Conservation (phyloP, 1,140 invertebrate genomes). For the Scaptomyza montana region DNA sequence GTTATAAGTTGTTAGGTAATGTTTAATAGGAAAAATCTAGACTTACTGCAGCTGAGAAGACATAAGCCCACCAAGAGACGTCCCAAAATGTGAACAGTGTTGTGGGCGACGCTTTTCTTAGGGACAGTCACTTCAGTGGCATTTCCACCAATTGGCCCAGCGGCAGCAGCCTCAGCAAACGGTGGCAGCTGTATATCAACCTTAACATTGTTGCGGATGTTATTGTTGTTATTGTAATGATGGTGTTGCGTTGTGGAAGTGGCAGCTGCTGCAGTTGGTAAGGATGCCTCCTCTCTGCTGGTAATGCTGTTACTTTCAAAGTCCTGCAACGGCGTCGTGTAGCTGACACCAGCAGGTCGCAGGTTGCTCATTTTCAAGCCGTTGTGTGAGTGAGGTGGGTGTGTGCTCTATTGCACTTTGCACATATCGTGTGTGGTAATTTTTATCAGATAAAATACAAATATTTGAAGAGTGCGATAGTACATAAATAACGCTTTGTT, state of each 20-base stretch:
- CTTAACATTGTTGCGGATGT: constrained; percentile 74
- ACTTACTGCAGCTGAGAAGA: constrained; percentile 73
- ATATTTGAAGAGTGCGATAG: constrained; percentile 58
- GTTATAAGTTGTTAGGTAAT: not conserved
- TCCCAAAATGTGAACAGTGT: constrained; percentile 56
- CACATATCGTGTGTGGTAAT: constrained; percentile 55
- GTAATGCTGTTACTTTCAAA: constrained; percentile 77
- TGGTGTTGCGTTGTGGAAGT: constrained; percentile 28
- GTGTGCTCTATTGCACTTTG: constrained; percentile 63
- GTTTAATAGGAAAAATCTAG: not conserved
- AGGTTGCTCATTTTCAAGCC: constrained; percentile 65
- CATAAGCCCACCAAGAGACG: constrained; percentile 62
- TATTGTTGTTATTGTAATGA: constrained; percentile 27
- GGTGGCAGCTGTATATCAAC: constrained; percentile 66
- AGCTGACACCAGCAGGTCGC: constrained; percentile 64
- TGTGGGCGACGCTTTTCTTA: constrained; percentile 23
- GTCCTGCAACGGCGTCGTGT: constrained; percentile 74
- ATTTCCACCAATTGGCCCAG: not conserved
- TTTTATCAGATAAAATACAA: constrained; percentile 48
- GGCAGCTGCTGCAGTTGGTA: constrained; percentile 49
- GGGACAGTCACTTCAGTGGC: constrained; percentile 13
- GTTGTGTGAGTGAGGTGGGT: constrained; percentile 2
- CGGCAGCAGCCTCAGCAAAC: constrained; percentile 34
- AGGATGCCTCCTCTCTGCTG: constrained; percentile 68
- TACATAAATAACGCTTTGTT: constrained; percentile 29